These are phyloP conservation scores for Mongoloraphidia duomilia DNA, from an alignment of 2,888 invertebrate species.

Conservation along the genomic window DNA sequence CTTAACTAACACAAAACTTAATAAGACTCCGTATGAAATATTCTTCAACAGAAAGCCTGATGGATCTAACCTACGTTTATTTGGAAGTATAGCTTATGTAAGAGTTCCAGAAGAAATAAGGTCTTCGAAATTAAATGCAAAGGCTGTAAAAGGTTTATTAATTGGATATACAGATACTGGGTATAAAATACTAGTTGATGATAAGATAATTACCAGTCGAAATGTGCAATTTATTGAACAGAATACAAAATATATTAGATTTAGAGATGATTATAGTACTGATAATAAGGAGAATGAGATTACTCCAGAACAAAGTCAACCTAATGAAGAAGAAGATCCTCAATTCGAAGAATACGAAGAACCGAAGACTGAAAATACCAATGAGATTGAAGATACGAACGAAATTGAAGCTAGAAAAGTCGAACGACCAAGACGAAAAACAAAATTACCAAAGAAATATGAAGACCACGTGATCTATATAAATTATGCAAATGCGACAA, in stretches of 20 bases:
- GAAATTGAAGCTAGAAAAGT: not conserved
- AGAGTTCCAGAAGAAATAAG: slow-evolving; percentile 3
- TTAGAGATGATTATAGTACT: not conserved
- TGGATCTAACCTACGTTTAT: slow-evolving; percentile 2
- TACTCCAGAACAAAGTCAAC: not conserved
- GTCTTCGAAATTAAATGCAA: not conserved
- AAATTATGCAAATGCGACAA: no score
- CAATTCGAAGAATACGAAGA: not conserved
- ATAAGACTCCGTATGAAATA: slow-evolving; percentile 5
- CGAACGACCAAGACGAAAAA: not conserved
- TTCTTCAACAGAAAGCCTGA: slow-evolving; percentile 5
- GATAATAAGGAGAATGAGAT: not conserved
- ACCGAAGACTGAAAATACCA: not conserved
- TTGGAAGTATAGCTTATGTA: slow-evolving; percentile 1
- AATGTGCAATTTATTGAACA: not conserved
- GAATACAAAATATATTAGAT: not conserved
- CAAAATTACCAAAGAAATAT: not conserved
- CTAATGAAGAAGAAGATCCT: not conserved
- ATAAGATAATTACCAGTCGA: not conserved
- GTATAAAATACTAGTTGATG: not conserved
- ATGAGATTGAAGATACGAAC: no score
- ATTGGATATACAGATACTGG: slow-evolving; percentile 2
- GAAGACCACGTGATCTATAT: not conserved
- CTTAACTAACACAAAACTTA: slow-evolving; percentile 1
- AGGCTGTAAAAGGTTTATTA: slow-evolving; percentile 3